These are phyloP conservation scores for Porites australiensis DNA, from an alignment of 64 coral and sea anemone genomes.

Conservation along the genomic window DNA sequence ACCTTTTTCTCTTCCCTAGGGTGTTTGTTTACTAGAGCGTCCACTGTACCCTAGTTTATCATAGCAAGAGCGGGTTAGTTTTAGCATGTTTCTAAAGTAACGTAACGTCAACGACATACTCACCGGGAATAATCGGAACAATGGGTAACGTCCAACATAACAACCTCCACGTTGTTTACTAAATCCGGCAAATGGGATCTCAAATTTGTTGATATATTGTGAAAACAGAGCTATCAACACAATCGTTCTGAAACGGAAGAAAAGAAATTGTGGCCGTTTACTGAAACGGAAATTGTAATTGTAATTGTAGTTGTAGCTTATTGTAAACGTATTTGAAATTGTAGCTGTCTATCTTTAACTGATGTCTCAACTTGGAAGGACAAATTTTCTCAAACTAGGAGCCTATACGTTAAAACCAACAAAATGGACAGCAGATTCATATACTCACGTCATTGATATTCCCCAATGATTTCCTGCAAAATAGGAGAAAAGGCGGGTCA, in stretches of 20 bases:
- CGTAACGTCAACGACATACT: constrained; percentile 5
- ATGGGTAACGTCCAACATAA: constrained; percentile 25
- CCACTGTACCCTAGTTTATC: too few species aligned
- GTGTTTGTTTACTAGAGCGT: too few species aligned
- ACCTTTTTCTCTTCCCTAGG: too few species aligned
- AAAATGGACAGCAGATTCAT: neutral
- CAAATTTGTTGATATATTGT: constrained; percentile 78
- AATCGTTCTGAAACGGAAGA: constrained; percentile 62
- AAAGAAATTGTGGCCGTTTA: neutral
- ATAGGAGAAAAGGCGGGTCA: neutral
- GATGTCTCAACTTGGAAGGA: too few species aligned
- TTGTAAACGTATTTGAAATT: too few species aligned
- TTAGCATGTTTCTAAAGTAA: neutral
- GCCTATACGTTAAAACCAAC: too few species aligned
- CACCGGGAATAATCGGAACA: constrained; percentile 90
- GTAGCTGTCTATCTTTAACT: too few species aligned
- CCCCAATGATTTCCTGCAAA: constrained; percentile 71
- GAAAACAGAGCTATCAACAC: constrained; percentile 81
- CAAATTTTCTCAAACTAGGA: too few species aligned
- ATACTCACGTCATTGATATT: constrained; percentile 66
- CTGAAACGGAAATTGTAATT: too few species aligned
- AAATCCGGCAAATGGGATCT: constrained; percentile 70
- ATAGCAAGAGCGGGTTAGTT: neutral
- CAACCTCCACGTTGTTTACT: constrained; percentile 19
- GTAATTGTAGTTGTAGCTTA: too few species aligned